Conservation (phyloP, 2,888 invertebrate species). For the Synanthedon myopaeformis region DNA sequence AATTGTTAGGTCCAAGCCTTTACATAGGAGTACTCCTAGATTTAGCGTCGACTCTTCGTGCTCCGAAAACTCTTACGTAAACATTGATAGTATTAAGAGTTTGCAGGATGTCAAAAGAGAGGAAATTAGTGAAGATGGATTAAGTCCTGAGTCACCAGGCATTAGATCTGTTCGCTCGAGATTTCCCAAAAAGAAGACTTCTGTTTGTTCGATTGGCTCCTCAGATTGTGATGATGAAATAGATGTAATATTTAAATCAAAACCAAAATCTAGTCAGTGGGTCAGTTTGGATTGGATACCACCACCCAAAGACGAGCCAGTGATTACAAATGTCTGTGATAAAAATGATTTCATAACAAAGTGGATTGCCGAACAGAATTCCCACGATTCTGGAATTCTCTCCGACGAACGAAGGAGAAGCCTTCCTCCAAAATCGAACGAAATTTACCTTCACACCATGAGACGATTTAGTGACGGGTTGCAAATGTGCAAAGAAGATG, state of each 20-base stretch:
- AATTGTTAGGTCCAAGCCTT: slow-evolving; percentile 45
- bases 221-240: slow-evolving; percentile 66
- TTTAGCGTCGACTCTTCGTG: slow-evolving; percentile 67
- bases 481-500: slow-evolving; percentile 66
- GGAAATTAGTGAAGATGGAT: slow-evolving; percentile 35
- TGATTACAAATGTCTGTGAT: slow-evolving; percentile 65
- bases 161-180: slow-evolving; percentile 51
- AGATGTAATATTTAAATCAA: slow-evolving; percentile 69
- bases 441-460: slow-evolving; percentile 61
- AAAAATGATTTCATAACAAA: slow-evolving; percentile 67
- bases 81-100: slow-evolving; percentile 66
- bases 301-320: slow-evolving; percentile 62
- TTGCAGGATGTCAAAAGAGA: slow-evolving; percentile 66
- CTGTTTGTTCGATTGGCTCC: slow-evolving; percentile 66
- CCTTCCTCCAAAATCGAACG: slow-evolving; percentile 64
- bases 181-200: slow-evolving; percentile 62
- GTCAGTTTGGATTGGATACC: slow-evolving; percentile 69
- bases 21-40: slow-evolving; percentile 55
- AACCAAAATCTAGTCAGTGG: slow-evolving; percentile 71
- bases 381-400: slow-evolving; percentile 50
- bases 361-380: slow-evolving; percentile 67
- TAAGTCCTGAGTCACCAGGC: slow-evolving; percentile 40
- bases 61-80: slow-evolving; percentile 70
- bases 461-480: slow-evolving; percentile 63
- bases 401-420: slow-evolving; percentile 61